Evolutionary conservation across 2,888 invertebrate genomes (phyloP).

Genomic region (Tenthredo notha): DNA sequence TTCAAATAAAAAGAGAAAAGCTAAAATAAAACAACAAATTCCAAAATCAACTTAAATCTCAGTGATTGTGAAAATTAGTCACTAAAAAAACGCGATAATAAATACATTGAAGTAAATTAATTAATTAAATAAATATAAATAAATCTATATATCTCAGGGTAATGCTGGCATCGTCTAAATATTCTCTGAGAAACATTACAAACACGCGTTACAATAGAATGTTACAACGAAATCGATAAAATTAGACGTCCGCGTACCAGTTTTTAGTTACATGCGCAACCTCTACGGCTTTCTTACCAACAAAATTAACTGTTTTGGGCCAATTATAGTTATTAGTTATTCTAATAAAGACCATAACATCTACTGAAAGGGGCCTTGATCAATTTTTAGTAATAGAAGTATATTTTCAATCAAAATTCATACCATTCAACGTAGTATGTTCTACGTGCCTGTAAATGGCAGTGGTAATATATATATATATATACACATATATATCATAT

Average conservation of each 20-base stretch:
- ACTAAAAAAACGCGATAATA: slow-evolving; percentile 28
- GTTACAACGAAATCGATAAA: slow-evolving; percentile 19
- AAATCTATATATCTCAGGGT: slow-evolving; percentile 63
- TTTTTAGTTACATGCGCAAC: slow-evolving; percentile 44
- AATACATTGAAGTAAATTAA: slow-evolving; percentile 48
- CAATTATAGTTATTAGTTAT: slow-evolving; percentile 5
- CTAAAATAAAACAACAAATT: not conserved
- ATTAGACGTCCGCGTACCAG: slow-evolving; percentile 3
- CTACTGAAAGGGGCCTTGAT: slow-evolving; percentile 7
- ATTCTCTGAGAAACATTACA: slow-evolving; percentile 55
- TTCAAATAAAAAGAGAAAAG: not conserved
- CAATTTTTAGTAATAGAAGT: slow-evolving; percentile 20
- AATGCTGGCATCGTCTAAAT: slow-evolving; percentile 56
- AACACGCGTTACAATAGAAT: slow-evolving; percentile 9
- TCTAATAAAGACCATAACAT: slow-evolving; percentile 9
- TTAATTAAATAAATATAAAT: slow-evolving; percentile 56
- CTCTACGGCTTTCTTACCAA: slow-evolving; percentile 48
- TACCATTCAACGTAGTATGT: slow-evolving; percentile 45
- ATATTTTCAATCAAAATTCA: not conserved
- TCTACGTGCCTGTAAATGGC: slow-evolving; percentile 40
- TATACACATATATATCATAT: not conserved
- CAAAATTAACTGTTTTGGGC: not conserved
- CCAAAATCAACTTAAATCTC: slow-evolving; percentile 31
- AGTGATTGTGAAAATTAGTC: slow-evolving; percentile 22
- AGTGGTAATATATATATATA: not conserved